Evolutionary conservation across 1,140 invertebrate species (phyloP).

Genomic region (Eurosta solidaginis): DNA sequence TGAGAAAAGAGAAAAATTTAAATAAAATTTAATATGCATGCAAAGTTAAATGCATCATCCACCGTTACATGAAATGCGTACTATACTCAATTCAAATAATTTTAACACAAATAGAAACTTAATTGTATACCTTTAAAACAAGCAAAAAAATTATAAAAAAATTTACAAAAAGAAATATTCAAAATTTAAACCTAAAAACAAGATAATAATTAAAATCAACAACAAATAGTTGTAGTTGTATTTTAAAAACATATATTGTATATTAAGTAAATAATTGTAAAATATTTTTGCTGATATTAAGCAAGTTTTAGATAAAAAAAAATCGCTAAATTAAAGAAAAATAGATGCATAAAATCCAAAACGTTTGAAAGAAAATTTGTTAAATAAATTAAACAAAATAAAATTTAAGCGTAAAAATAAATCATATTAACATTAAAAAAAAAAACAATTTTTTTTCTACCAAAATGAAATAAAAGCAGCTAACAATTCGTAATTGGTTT

Average conservation of each 20-base stretch:
- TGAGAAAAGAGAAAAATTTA: neutral
- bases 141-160: slow-evolving; percentile 38
- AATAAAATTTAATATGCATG: neutral
- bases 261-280: neutral
- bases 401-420: neutral
- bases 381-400: neutral
- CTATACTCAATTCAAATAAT: slow-evolving; percentile 41
- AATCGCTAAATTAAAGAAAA: slow-evolving; percentile 26
- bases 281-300: slow-evolving; percentile 27
- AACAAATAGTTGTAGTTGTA: slow-evolving; percentile 12
- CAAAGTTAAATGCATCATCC: slow-evolving; percentile 52
- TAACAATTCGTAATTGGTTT: too few species aligned
- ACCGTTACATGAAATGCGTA: slow-evolving; percentile 57
- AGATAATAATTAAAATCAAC: neutral
- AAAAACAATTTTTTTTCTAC: neutral
- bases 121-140: slow-evolving; percentile 43
- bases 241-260: neutral
- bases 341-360: slow-evolving; percentile 28
- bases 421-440: neutral
- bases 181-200: neutral
- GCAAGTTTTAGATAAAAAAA: slow-evolving; percentile 8
- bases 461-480: too few species aligned
- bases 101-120: slow-evolving; percentile 40
- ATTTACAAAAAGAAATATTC: slow-evolving; percentile 19
- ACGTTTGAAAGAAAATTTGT: neutral